Conservation (phyloP, 1,140 invertebrate genomes). For the Lepidotrigona ventralis region DNA sequence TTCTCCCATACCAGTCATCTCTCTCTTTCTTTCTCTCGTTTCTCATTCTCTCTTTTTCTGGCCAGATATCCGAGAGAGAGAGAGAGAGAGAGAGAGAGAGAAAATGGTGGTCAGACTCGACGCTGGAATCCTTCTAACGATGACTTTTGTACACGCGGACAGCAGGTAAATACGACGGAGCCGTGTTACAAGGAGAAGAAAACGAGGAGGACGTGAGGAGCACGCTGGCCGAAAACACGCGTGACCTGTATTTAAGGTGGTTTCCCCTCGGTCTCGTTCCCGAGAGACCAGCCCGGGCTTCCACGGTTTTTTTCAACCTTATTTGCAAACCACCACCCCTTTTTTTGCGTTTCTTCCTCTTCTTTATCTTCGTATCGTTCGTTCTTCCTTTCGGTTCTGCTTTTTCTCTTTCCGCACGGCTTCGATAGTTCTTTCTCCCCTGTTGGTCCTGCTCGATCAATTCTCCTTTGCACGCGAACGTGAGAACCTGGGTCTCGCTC, state of each 20-base stretch:
- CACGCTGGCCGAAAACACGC: slow-evolving; percentile 47
- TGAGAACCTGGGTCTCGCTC: slow-evolving; percentile 56
- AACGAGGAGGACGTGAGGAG: neutral
- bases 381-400: neutral
- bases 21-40: neutral
- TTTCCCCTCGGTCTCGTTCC: slow-evolving; percentile 22
- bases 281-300: slow-evolving; percentile 10
- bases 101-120: neutral
- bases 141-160: slow-evolving; percentile 54
- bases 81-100: too few relatives aligned
- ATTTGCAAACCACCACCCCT: slow-evolving; percentile 52
- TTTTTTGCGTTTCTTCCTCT: neutral
- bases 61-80: too few relatives aligned
- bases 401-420: neutral
- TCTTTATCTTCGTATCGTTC: neutral
- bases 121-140: slow-evolving; percentile 48
- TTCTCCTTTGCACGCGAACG: slow-evolving; percentile 60
- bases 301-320: slow-evolving; percentile 30
- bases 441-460: neutral
- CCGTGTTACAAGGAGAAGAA: slow-evolving; percentile 4
- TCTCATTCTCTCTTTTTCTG: neutral
- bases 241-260: slow-evolving; percentile 69
- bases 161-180: slow-evolving; percentile 50
- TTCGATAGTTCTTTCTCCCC: neutral
- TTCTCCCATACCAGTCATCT: neutral